Evolutionary conservation across 2,888 invertebrate genomes (phyloP).

Genomic region (Epirrhoe tristata): DNA sequence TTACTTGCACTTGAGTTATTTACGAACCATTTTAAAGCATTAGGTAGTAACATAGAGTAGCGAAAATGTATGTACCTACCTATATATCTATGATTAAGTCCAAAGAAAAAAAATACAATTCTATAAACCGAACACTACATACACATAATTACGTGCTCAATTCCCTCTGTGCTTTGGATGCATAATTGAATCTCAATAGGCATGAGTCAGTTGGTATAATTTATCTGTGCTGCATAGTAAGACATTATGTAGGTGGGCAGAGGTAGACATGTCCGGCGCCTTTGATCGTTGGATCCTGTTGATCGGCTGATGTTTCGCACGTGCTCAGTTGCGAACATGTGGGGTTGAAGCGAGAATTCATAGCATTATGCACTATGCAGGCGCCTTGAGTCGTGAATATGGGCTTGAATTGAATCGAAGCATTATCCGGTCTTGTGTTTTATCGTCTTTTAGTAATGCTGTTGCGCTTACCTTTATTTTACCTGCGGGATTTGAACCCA

Average conservation of each 20-base stretch:
- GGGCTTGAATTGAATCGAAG: neutral
- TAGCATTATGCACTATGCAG: slow-evolving; percentile 12
- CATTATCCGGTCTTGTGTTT: neutral
- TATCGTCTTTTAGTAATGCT: neutral
- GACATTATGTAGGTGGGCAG: slow-evolving; percentile 8
- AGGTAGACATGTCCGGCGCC: slow-evolving; percentile 29
- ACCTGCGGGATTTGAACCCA: too few species aligned
- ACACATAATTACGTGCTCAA: too few species aligned
- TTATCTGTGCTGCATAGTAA: neutral
- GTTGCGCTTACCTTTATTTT: too few species aligned
- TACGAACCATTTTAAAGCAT: slow-evolving; percentile 10
- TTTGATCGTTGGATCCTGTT: slow-evolving; percentile 35
- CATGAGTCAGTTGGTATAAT: slow-evolving; percentile 12
- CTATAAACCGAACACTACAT: too few species aligned
- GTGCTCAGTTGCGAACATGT: slow-evolving; percentile 28
- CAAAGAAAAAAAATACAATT: too few species aligned
- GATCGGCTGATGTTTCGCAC: slow-evolving; percentile 37
- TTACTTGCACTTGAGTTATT: slow-evolving; percentile 38
- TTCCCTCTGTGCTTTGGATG: neutral
- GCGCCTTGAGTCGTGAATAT: neutral
- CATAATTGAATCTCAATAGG: neutral
- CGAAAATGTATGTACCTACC: too few species aligned
- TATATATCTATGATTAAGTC: too few species aligned
- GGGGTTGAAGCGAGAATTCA: slow-evolving; percentile 14
- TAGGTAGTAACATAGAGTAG: neutral